Evolutionary conservation across 2,888 invertebrate species (phyloP).

Genomic region (Melikaiella ostensackeni): DNA sequence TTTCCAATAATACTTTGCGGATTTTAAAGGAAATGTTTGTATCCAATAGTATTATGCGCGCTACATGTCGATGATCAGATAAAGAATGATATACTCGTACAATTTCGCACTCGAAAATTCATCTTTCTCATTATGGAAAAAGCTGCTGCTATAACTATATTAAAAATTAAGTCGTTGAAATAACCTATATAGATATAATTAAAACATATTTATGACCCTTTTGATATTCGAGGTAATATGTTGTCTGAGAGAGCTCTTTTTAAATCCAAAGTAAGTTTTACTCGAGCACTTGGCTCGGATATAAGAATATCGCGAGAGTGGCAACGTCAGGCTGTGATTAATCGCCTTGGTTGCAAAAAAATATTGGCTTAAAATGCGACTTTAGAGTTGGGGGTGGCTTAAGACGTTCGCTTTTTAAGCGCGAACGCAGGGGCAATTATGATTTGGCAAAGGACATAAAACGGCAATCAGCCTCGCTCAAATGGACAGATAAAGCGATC

Average conservation of each 20-base stretch:
- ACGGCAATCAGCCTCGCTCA: conserved; percentile 50
- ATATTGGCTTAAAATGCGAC: conserved; percentile 38
- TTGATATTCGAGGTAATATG: conserved; percentile 6
- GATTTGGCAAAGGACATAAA: conserved; percentile 46
- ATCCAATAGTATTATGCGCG: background rate
- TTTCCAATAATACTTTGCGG: background rate
- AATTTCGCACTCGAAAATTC: too few relatives aligned
- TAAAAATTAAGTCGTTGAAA: background rate
- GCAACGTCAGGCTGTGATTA: conserved; percentile 53
- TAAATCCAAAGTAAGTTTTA: conserved; percentile 16
- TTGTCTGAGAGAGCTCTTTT: conserved; percentile 7
- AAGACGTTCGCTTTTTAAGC: conserved; percentile 22
- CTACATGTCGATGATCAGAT: background rate
- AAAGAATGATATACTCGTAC: background rate
- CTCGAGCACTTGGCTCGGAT: conserved; percentile 22
- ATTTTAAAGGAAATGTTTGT: conserved; percentile 18
- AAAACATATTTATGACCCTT: background rate
- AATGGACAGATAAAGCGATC: conserved; percentile 54
- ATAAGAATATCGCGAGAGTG: conserved; percentile 46
- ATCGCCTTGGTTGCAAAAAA: conserved; percentile 49
- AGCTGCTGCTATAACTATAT: background rate
- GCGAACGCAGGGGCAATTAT: conserved; percentile 45
- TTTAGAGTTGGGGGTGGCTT: conserved; percentile 3
- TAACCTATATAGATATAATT: background rate
- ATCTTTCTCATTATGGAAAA: too few relatives aligned